These are phyloP conservation scores for Corella eumyota DNA, from an alignment of 23 tunicate species.

Conservation along the genomic window DNA sequence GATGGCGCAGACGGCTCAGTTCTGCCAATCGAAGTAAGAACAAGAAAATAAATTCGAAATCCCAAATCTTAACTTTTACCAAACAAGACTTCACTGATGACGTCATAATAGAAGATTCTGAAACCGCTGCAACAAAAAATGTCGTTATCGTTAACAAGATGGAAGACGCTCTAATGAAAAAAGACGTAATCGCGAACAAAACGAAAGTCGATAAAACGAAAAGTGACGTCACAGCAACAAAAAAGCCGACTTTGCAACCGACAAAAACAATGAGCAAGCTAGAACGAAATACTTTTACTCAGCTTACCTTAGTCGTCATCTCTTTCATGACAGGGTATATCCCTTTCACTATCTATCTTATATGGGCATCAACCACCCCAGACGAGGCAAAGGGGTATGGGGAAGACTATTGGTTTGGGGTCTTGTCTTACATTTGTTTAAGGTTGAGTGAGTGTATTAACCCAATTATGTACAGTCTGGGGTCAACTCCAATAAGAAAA, in stretches of 20 bases:
- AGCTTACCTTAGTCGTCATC: constrained; percentile 22
- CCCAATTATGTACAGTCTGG: constrained; percentile 45
- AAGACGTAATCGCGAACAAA: no score
- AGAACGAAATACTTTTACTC: constrained; percentile 1
- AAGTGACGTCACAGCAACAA: no score
- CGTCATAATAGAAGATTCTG: no score
- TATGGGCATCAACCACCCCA: constrained; percentile 26
- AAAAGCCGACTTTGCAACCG: background rate
- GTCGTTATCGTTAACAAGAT: no score
- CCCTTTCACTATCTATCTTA: constrained; percentile 23
- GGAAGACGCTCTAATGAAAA: no score
- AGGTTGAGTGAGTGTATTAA: constrained; percentile 36
- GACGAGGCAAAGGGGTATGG: background rate
- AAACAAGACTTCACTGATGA: no score
- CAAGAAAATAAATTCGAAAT: no score
- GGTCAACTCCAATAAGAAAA: constrained; percentile 16
- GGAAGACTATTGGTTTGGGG: constrained; percentile 44
- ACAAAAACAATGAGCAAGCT: background rate
- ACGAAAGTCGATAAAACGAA: no score
- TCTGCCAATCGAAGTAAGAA: background rate
- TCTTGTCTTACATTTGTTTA: constrained; percentile 17
- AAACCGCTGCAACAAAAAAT: no score
- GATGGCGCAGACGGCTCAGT: constrained; percentile 1
- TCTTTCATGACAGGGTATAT: constrained; percentile 29
- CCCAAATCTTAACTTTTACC: no score